Evolutionary conservation across 2,888 invertebrate genomes (phyloP).

Genomic region (Ommatoiulus sabulosus): DNA sequence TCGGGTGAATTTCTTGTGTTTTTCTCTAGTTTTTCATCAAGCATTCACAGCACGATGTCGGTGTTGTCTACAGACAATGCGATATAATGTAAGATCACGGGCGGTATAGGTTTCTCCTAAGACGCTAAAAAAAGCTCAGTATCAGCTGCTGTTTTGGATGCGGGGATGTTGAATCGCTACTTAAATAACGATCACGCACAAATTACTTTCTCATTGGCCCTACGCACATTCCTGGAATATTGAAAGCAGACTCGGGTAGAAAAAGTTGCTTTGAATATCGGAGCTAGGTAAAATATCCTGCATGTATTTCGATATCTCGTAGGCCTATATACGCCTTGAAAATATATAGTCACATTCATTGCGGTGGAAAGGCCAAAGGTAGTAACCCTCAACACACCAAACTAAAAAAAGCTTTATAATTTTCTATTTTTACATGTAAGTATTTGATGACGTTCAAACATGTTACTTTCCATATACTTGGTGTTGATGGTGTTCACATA

Average conservation of each 20-base stretch:
- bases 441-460: no score
- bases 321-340: no score
- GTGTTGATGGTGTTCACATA: no score
- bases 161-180: slow-evolving; percentile 25
- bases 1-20: neutral
- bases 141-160: slow-evolving; percentile 41
- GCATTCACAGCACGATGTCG: slow-evolving; percentile 26
- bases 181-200: slow-evolving; percentile 39
- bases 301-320: neutral
- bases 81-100: neutral
- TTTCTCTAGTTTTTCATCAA: neutral
- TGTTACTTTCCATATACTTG: no score
- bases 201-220: slow-evolving; percentile 38
- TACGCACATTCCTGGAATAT: slow-evolving; percentile 19
- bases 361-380: no score
- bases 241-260: neutral
- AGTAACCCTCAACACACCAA: no score
- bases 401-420: no score
- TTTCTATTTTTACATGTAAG: no score
- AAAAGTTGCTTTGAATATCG: neutral
- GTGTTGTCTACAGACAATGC: slow-evolving; percentile 6
- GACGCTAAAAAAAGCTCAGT: neutral
- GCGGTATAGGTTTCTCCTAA: neutral
- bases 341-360: no score
- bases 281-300: neutral